These are phyloP conservation scores for Magallana nippona DNA, from an alignment of 2,888 invertebrate species.

Conservation along the genomic window DNA sequence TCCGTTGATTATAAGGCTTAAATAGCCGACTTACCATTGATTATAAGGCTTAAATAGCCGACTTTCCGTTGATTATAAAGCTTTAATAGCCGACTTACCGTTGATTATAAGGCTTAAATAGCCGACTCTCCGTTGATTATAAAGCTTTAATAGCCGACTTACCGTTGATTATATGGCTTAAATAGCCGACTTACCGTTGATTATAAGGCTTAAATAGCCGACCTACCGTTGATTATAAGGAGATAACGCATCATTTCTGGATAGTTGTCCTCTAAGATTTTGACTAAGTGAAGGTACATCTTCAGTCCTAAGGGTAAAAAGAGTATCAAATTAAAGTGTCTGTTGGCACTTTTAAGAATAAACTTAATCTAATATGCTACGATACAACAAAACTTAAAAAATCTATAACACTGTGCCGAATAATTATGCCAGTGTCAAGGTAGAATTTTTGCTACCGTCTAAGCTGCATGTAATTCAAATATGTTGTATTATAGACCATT, in stretches of 20 bases:
- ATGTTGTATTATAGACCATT: too few species aligned
- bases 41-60: neutral
- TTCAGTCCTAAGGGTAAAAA: constrained; percentile 86
- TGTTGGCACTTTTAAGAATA: too few species aligned
- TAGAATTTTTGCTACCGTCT: too few species aligned
- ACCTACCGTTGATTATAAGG: constrained; percentile 91
- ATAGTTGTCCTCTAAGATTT: constrained; percentile 94
- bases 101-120: constrained; percentile 80
- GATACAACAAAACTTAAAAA: too few species aligned
- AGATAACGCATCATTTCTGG: constrained; percentile 93
- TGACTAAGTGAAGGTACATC: constrained; percentile 88
- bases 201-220: neutral
- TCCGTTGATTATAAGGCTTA: constrained; percentile 84
- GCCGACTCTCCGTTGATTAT: constrained; percentile 85
- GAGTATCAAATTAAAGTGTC: too few species aligned
- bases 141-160: constrained; percentile 61
- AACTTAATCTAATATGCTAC: too few species aligned
- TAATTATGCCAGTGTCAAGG: too few species aligned
- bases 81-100: constrained; percentile 82
- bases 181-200: constrained; percentile 85
- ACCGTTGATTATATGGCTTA: constrained; percentile 88
- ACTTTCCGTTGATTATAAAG: constrained; percentile 85
- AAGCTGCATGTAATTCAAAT: too few species aligned
- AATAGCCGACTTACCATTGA: constrained; percentile 85
- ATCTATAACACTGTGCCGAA: too few species aligned